Percentiles rank a stretch among this genome's conserved stretches.
phyloP scores from a whole-genome alignment of 1,140 invertebrate genomes.

The Aphaenogaster rudis region DNA sequence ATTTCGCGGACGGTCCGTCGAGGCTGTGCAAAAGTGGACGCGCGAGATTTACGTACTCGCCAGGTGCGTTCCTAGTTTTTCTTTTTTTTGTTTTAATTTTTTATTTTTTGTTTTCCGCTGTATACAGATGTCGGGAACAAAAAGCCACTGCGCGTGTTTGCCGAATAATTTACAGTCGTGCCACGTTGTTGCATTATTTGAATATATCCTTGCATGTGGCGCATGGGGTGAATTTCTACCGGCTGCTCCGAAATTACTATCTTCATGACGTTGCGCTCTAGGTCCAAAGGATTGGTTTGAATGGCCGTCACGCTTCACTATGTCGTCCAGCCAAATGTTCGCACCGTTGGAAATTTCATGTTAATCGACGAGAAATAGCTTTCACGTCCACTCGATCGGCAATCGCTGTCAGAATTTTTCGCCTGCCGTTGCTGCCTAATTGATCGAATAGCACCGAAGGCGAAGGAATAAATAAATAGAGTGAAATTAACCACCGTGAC shows the following conservation, averaged over 20 bases:
- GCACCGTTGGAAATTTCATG: conserved; percentile 62
- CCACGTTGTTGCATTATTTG: conserved; percentile 70
- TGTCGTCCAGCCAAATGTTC: conserved; percentile 60
- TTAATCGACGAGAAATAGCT: conserved; percentile 59
- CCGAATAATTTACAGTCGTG: conserved; percentile 72
- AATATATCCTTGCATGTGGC: conserved; percentile 67
- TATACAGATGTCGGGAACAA: conserved; percentile 51
- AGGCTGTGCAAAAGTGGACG: conserved; percentile 46
- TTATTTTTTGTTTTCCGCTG: conserved; percentile 11
- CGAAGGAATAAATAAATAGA: conserved; percentile 32
- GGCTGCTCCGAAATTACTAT: conserved; percentile 67
- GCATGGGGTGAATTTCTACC: conserved; percentile 71
- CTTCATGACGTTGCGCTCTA: conserved; percentile 47
- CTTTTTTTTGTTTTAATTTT: conserved; percentile 22
- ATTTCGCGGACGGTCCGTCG: conserved; percentile 6
- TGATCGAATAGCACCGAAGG: background rate
- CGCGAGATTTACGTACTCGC: conserved; percentile 60
- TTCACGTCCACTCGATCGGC: background rate
- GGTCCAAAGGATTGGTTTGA: conserved; percentile 64
- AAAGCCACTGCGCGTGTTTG: conserved; percentile 66
- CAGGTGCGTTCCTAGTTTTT: conserved; percentile 51
- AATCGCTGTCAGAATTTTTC: background rate
- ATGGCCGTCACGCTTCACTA: conserved; percentile 69
- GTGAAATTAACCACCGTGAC: background rate
- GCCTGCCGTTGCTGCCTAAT: background rate